Base-by-base conservation (phyloP, 2,888 invertebrate species). In the Plebejus anna region DNA sequence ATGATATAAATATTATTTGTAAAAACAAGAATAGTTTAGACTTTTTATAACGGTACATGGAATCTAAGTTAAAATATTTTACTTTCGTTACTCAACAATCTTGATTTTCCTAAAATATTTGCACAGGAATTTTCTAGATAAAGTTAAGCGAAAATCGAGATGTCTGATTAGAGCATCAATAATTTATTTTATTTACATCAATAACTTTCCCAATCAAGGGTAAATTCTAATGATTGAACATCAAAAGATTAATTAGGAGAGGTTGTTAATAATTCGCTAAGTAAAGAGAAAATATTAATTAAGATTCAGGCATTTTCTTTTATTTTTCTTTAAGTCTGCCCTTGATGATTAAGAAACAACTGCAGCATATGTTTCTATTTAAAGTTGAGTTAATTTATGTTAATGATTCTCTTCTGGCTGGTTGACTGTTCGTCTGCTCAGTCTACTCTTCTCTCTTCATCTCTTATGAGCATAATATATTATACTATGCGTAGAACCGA, bases 161-260 rank as follows among this genome's bases (percentile, higher is more conserved):
- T 66, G 32, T 66, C 5, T 66, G 16, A 55, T 51, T 55, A 66
- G 28, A 47, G 22, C 36, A 38, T 42, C 1, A 47, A 75, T 66
- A 32, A 66, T 66, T 32, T 66, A 66, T 66, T 66, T 36, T 36
- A 75, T 51, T 51, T 47, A 57, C 57, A 57, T 51, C n/a, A 57
- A 13, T 59, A 79, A 78, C 70, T 72, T 47, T 72, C 72, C 22
- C 72, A 72, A 72, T 72, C 72, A 72, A 72, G 51, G 36, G 32
- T 88, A 90, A 86, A 84, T 82, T 89, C 89, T 88, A 88, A 90
- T 90, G 90, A 92, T 92, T 91, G 90, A 90, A 93, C 92, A 91
- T 93, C 92, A 93, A 93, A 93, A 90, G 84, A 84, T 89, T 92
- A 93, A 93, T 92, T 92, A 92, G 91, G 87, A 87, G 89, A 86